Evolutionary conservation across 2,113 vertebrate species (phyloP).

Genomic region (Equus przewalskii): DNA sequence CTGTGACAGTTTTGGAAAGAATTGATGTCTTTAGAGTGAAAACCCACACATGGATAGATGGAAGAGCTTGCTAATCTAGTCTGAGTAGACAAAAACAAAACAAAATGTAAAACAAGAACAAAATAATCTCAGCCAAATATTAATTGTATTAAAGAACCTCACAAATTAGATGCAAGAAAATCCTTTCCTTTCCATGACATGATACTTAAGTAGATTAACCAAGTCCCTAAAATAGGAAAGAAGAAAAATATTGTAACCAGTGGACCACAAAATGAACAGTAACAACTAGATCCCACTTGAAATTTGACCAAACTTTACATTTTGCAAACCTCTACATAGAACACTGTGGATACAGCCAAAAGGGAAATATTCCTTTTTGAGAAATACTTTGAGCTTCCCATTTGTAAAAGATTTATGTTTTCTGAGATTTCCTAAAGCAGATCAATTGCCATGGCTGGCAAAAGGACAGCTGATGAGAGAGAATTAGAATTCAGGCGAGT

Average conservation of each 20-base stretch:
- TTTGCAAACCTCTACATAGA: background rate
- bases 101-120: background rate
- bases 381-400: background rate
- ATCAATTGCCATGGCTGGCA: background rate
- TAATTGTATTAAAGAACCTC: background rate
- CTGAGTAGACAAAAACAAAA: background rate
- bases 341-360: background rate
- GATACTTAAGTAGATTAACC: background rate
- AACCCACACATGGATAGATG: background rate
- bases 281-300: background rate
- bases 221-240: background rate
- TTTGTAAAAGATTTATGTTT: background rate
- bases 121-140: background rate
- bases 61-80: background rate
- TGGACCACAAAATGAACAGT: background rate
- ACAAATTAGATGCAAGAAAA: background rate
- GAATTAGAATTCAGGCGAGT: background rate
- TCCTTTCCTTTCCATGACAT: background rate
- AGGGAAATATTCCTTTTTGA: background rate
- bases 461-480: background rate
- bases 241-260: background rate
- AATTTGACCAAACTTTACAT: background rate
- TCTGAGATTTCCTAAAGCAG: slow-evolving; percentile 1
- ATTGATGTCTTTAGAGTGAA: background rate
- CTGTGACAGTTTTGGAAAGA: background rate